A percentile compares a stretch with the other conserved stretches of the same genome.
Conservation (phyloP, 2,113 vertebrate species). For the Galemys pyrenaicus region DNA sequence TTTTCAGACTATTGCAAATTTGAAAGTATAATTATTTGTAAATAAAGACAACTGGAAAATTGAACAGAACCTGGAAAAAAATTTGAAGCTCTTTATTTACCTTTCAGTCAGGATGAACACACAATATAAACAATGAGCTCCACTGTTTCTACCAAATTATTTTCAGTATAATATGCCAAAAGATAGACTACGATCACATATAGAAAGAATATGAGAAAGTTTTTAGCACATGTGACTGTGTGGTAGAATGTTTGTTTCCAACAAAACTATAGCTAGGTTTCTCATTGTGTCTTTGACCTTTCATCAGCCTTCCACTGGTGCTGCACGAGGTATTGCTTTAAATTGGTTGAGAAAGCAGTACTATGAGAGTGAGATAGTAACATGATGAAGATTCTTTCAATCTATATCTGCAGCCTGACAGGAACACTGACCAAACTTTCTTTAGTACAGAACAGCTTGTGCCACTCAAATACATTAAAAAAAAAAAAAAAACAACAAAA, state of each 20-base stretch:
- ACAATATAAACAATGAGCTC: background rate
- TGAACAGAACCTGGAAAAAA: background rate
- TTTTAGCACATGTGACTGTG: background rate
- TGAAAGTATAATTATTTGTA: background rate
- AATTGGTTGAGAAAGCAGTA: background rate
- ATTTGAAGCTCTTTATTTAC: background rate
- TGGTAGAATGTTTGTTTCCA: background rate
- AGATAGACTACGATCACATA: background rate
- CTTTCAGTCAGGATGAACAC: background rate
- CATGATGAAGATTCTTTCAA: background rate
- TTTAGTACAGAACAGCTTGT: slow-evolving; percentile 3
- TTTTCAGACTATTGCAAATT: background rate
- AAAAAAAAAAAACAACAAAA: slow-evolving; percentile 56
- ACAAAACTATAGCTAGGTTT: slow-evolving; percentile 2
- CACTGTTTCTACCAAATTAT: background rate
- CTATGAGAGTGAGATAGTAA: background rate
- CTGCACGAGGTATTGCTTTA: background rate
- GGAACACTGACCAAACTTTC: slow-evolving; percentile 20
- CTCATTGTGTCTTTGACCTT: background rate
- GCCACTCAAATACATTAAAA: background rate
- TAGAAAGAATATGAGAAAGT: background rate
- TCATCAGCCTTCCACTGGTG: background rate
- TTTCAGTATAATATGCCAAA: background rate
- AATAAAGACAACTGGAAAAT: background rate
- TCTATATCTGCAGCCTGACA: background rate